Percentiles rank a stretch among this genome's conserved stretches.
Evolutionary conservation across 2,888 invertebrate genomes (phyloP).

Genomic region (Anarsia innoxiella): DNA sequence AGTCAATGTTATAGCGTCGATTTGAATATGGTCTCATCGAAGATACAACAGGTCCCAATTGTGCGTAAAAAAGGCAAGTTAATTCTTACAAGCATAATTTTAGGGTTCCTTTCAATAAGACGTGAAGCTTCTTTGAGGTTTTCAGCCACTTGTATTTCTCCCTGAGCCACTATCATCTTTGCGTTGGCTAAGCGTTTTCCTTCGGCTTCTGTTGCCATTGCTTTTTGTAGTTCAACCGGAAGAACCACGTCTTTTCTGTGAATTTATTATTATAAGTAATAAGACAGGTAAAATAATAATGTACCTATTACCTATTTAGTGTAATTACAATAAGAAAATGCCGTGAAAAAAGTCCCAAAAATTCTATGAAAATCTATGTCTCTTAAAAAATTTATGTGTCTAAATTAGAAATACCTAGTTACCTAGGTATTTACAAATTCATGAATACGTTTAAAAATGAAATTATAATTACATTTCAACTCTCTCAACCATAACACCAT

Average conservation of each 20-base stretch:
- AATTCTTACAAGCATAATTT: slow-evolving; percentile 42
- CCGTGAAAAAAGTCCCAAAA: too few species aligned
- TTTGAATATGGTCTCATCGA: too few species aligned
- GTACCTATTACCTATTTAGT: too few species aligned
- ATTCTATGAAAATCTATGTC: too few species aligned
- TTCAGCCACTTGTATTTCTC: slow-evolving; percentile 49
- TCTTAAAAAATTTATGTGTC: too few species aligned
- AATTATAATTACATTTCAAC: slow-evolving; percentile 80
- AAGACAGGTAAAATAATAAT: not conserved
- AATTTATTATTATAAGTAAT: not conserved
- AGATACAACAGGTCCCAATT: too few species aligned
- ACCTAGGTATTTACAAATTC: too few species aligned
- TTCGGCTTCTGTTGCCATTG: slow-evolving; percentile 53
- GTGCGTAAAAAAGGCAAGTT: too few species aligned
- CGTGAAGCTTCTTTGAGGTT: slow-evolving; percentile 39
- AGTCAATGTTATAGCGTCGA: too few species aligned
- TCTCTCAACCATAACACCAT: slow-evolving; percentile 76
- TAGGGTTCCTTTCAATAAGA: slow-evolving; percentile 38
- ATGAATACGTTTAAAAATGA: too few species aligned
- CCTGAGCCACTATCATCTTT: slow-evolving; percentile 47
- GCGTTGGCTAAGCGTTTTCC: slow-evolving; percentile 46
- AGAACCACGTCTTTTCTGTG: slow-evolving; percentile 41
- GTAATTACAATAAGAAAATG: too few species aligned
- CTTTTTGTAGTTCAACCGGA: slow-evolving; percentile 45
- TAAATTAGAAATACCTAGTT: too few species aligned